Base-by-base conservation (phyloP, 2,113 vertebrate species). In the Platichthys stellatus region DNA sequence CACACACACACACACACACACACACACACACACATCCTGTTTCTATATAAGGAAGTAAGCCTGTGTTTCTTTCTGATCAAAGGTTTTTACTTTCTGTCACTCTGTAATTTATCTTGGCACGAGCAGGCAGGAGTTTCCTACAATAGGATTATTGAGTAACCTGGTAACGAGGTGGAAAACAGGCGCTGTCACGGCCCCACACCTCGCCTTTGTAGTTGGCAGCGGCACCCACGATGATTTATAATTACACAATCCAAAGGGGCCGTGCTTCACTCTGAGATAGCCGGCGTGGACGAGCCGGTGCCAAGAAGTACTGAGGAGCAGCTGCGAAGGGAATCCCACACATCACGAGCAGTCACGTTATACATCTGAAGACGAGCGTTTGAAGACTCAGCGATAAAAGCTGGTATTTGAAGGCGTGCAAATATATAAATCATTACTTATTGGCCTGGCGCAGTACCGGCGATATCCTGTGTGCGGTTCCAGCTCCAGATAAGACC, bases 171-270 rank as follows among this genome's bases (percentile, higher is more conserved):
- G 49, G 4, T 51, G 26, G 24, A 67, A 67, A 73, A 76, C 53
- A 64, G 51, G 14, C 15, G 38, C 63, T 57, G 63, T 40, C 23
- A 10, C 26, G 76, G 84, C 78, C 81, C 45, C 82, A 89, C 82
- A 75, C 65, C 18, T 63, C 43, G 76, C 43, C 21, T 86, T 69
- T 84, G 74, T 82, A 77, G 74, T 17, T 59, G 66, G 72, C 69
- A 72, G 40, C 63, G 17, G 53, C 57, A 31, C 51, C 18, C 20
- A 11, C 20, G 5, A 38, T 64, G 49, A 77, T 74, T 82, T 72
- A 74, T 76, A 78, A 86, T 85, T 74, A 83, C 47, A 83, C 24
- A 67, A 81, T 63, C 4, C 13, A 43, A 49, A 82, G 35, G 58
- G 63, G 7, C 45, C 74, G 21, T 69, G 58, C 18, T 51, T 51